Evolutionary conservation across 2,113 vertebrate genomes (phyloP).

Genomic region (Xiphophorus maculatus): DNA sequence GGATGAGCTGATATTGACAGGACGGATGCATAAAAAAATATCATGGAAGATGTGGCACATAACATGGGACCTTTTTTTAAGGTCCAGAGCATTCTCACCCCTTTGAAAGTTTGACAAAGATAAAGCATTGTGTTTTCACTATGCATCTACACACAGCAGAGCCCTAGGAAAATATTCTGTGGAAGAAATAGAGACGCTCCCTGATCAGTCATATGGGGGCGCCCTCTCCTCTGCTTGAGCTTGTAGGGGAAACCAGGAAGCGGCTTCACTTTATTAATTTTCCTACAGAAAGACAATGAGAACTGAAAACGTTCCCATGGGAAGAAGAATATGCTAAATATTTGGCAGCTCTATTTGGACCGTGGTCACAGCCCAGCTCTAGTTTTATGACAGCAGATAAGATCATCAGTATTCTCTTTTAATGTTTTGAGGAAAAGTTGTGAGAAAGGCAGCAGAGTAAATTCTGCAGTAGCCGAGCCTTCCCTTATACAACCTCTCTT

Average conservation of each 20-base stretch:
- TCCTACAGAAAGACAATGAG: constrained; percentile 49
- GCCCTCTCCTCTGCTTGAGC: constrained; percentile 51
- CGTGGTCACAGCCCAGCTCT: constrained; percentile 11
- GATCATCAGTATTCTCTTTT: not conserved
- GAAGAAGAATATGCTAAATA: constrained; percentile 24
- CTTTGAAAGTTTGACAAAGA: constrained; percentile 25
- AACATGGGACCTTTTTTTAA: constrained; percentile 15
- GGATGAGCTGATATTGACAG: constrained; percentile 58
- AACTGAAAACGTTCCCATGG: constrained; percentile 48
- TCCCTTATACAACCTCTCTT: constrained; percentile 52
- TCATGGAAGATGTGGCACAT: constrained; percentile 18
- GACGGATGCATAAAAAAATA: constrained; percentile 53
- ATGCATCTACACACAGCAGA: constrained; percentile 8
- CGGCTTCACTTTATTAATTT: constrained; percentile 39
- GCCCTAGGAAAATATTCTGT: constrained; percentile 4
- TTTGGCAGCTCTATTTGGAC: constrained; percentile 50
- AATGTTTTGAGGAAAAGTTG: not conserved
- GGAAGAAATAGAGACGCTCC: constrained; percentile 4
- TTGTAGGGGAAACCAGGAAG: constrained; percentile 15
- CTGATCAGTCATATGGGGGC: constrained; percentile 63
- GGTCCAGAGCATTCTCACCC: constrained; percentile 25
- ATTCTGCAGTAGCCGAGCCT: constrained; percentile 41
- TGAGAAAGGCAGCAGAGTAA: not conserved
- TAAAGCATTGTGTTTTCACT: constrained; percentile 13
- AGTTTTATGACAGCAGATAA: constrained; percentile 6